Conservation (phyloP, 2,797 vertebrate genomes). For the Spheniscus humboldti region DNA sequence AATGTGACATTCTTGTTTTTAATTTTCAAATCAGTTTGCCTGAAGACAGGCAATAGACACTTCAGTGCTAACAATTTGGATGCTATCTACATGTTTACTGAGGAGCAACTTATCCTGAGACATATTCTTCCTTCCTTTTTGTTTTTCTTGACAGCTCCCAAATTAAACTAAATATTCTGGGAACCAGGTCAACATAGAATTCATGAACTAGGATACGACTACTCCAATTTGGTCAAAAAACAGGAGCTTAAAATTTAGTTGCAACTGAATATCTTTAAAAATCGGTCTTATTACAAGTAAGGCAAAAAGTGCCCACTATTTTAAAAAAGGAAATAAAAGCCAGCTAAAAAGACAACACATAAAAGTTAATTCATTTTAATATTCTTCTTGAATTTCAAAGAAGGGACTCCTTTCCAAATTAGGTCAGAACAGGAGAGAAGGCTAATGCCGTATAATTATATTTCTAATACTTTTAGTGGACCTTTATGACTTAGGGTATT, state of each 20-base stretch:
- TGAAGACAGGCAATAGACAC: background rate
- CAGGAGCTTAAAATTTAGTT: background rate
- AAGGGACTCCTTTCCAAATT: background rate
- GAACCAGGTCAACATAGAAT: background rate
- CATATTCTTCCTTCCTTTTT: background rate
- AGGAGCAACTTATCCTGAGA: background rate
- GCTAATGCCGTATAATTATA: background rate
- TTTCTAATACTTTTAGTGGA: background rate
- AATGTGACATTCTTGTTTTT: background rate
- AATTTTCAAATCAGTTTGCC: background rate
- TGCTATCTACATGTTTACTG: background rate
- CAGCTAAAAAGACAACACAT: background rate
- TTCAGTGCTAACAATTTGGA: background rate
- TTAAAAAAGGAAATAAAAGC: background rate
- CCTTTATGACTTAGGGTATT: background rate
- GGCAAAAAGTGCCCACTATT: background rate
- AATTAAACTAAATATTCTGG: background rate
- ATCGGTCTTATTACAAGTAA: background rate
- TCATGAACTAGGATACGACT: background rate
- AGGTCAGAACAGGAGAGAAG: background rate
- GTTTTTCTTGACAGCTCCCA: background rate
- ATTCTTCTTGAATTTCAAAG: background rate
- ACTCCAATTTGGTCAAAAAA: background rate
- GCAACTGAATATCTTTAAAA: background rate
- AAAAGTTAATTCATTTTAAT: background rate